Base-by-base conservation (phyloP, 2,113 vertebrate species). In the Sminthopsis crassicaudata region DNA sequence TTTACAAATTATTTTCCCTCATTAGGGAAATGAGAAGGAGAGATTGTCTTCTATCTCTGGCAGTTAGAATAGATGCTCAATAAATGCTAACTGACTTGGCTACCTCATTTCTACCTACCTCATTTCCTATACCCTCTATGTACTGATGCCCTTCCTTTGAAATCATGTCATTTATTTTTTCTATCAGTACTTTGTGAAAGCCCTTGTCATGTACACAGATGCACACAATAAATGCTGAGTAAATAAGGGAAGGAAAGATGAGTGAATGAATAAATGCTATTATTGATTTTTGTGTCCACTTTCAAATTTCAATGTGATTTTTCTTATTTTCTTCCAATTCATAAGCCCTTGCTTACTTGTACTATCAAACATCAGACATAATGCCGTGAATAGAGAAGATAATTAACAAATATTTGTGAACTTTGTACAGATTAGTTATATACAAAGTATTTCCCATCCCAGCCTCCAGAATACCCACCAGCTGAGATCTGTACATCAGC, bases 401-500 rank as follows among this genome's bases (percentile, higher is more conserved):
- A 7, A 84, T 42, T 19, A 42, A 22, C 8, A 50, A 50, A 50
- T 42, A 84, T 84, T 84, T 42, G 16, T 50, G 27, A 3, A 27
- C 10, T 50, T 27, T 48, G 1, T 50, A 11, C 6, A 50, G 12
- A 25, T 48, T 46, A 48, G 5, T 50, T 24, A n/a, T n/a, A 1
- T 6, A 19, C 14, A 76, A 67, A 42, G 16, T 4, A 9, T 50
- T 16, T 76, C 67, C 67, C 36, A 42, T 84, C 14, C 22, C 25
- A 91, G 42, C 52, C 3, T 10, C 9, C 1, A 8, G 16, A 76
- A 57, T 2, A 98, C 97, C 92, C 92, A 98, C 98, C 98, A 60
- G 0, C n/a, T 26, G 95, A 98, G 93, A 98, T 98, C 96, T 98
- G 98, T 52, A 98, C 95, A 95, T 98, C 98, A 14, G 97, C 94